Conservation (phyloP, 64 coral and sea anemone species). For the Exaiptasia diaphana region DNA sequence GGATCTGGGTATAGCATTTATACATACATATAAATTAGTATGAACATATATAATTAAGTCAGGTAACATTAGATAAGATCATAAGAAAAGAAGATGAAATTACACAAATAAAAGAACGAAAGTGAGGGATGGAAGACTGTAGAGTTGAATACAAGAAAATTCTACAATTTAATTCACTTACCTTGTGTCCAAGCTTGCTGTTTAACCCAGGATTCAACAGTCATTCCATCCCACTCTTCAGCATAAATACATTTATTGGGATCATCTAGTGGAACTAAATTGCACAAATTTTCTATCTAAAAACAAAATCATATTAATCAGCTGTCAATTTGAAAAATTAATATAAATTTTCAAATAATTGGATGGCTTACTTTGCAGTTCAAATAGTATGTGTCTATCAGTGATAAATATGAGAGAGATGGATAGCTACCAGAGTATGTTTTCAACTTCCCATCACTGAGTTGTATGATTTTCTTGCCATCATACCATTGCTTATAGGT, state of each 20-base stretch:
- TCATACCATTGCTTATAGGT: conserved; percentile 77
- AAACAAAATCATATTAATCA: not conserved
- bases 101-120: too few species aligned
- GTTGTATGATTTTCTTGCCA: conserved; percentile 71
- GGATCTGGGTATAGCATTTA: too few species aligned
- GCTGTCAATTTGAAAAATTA: not conserved
- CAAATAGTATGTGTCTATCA: conserved; percentile 65
- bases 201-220: conserved; percentile 76
- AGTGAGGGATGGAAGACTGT: too few species aligned
- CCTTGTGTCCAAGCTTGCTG: conserved; percentile 72
- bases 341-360: not conserved
- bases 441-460: conserved; percentile 59
- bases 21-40: too few species aligned
- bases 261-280: conserved; percentile 66
- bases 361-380: conserved; percentile 61
- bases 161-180: too few species aligned
- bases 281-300: conserved; percentile 70
- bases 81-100: too few species aligned
- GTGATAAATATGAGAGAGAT: conserved; percentile 54
- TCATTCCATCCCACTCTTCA: conserved; percentile 83
- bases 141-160: too few species aligned
- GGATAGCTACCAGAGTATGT: conserved; percentile 54
- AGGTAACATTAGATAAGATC: too few species aligned
- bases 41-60: too few species aligned
- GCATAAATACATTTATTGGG: conserved; percentile 61